A percentile compares a stretch with the other conserved stretches of the same genome.
These are phyloP conservation scores for Bos taurus DNA, from an alignment of 2,113 vertebrate genomes.

Conservation along the genomic window ARS-UCD2.0 NC_037337.1:67460001-67460500, in stretches of 20 bases:
- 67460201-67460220: constrained; percentile 72
- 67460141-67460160: not conserved
- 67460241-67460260: constrained; percentile 75
- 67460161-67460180: constrained; percentile 34
- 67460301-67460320: not conserved
- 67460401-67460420: not conserved
- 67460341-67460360: not conserved
- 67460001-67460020: not conserved
- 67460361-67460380: not conserved
- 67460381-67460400: not conserved
- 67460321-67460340: not conserved
- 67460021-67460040: not conserved
- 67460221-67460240: constrained; percentile 83
- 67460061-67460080: not conserved
- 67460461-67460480: constrained; percentile 75
- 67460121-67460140: not conserved
- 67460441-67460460: constrained; percentile 75
- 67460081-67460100: not conserved
- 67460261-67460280: not conserved
- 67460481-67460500: constrained; percentile 69
- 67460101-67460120: not conserved
- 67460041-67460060: not conserved
- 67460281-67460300: constrained; percentile 27
- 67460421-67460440: constrained; percentile 80
- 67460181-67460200: constrained; percentile 83